Percentiles rank a stretch among this genome's conserved stretches.
Conservation (phyloP, 2,888 invertebrate genomes). For the Pseudoips prasinana region DNA sequence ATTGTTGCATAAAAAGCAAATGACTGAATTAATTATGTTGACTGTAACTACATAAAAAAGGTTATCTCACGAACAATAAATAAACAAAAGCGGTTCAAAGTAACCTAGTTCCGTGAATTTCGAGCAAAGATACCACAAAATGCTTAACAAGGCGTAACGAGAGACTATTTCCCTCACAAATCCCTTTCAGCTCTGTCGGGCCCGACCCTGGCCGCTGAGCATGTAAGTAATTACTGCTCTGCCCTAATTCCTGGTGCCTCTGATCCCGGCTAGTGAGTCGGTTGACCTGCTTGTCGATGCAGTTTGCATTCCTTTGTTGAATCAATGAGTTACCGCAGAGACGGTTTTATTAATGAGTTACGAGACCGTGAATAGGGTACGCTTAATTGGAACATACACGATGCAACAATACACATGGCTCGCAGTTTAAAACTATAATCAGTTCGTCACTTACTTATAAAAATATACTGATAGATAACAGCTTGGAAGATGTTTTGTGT, state of each 20-base stretch:
- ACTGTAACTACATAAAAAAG: no score
- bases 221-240: conserved; percentile 67
- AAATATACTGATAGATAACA: no score
- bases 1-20: no score
- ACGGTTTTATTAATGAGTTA: conserved; percentile 11
- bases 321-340: conserved; percentile 25
- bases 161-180: conserved; percentile 58
- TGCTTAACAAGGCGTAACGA: conserved; percentile 60
- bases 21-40: no score
- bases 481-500: no score
- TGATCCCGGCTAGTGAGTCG: conserved; percentile 39
- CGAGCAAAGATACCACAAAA: conserved; percentile 32
- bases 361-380: conserved; percentile 6
- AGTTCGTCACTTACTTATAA: no score
- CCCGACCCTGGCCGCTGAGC: conserved; percentile 45
- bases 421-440: no score
- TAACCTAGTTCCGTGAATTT: conserved; percentile 30
- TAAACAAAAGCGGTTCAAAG: conserved; percentile 26
- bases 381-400: background rate
- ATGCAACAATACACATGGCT: no score
- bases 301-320: conserved; percentile 32
- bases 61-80: no score
- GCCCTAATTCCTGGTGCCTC: conserved; percentile 60
- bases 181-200: conserved; percentile 57
- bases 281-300: conserved; percentile 50